Conservation (phyloP, 2,888 invertebrate species). For the Pheosia gnoma region DNA sequence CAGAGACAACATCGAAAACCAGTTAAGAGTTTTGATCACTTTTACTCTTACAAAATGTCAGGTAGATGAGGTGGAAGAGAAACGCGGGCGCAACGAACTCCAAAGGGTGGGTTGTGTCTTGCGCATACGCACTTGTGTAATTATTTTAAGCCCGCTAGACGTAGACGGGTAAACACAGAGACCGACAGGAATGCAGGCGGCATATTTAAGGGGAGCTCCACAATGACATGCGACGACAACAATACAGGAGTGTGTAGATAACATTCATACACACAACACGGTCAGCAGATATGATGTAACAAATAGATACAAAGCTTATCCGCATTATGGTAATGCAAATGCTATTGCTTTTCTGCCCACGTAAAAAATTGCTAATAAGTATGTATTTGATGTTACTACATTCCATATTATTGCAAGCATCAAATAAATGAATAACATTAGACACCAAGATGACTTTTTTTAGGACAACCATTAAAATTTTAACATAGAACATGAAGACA, state of each 20-base stretch:
- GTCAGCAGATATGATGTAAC: constrained; percentile 22
- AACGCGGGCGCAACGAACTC: constrained; percentile 59
- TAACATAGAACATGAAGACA: not conserved
- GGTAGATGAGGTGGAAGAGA: constrained; percentile 49
- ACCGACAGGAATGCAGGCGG: constrained; percentile 67
- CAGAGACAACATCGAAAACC: constrained; percentile 54
- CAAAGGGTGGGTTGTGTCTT: constrained; percentile 50
- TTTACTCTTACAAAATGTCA: constrained; percentile 53
- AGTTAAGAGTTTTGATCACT: constrained; percentile 57
- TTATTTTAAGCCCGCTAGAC: constrained; percentile 78
- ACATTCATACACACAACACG: not conserved
- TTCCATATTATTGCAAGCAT: constrained; percentile 8
- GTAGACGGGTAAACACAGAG: constrained; percentile 66
- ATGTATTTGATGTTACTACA: constrained; percentile 9
- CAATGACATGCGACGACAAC: constrained; percentile 18
- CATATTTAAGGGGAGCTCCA: constrained; percentile 50
- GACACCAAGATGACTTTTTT: too few species aligned
- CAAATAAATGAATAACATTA: too few species aligned
- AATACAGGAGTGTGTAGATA: constrained; percentile 7
- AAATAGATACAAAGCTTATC: constrained; percentile 23
- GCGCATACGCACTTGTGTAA: constrained; percentile 74
- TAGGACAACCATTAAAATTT: too few species aligned
- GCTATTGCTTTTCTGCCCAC: constrained; percentile 14
- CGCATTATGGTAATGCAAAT: constrained; percentile 14
- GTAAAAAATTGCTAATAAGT: constrained; percentile 15